Base-by-base conservation (phyloP, 2,797 vertebrate species). In the Amazona ochrocephala region DNA sequence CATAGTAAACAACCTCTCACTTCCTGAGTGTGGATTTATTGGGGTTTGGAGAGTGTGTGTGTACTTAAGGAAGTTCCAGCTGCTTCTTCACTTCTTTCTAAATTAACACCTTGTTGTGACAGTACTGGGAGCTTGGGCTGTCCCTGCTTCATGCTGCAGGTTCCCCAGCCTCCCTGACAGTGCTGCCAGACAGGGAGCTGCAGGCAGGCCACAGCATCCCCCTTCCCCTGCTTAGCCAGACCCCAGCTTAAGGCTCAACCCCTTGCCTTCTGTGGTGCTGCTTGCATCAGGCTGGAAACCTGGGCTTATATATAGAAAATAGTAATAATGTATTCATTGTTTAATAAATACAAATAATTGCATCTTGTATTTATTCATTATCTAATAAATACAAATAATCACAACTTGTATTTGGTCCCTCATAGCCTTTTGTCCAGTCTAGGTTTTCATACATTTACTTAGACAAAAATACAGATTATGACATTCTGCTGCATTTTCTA, bases 1-100 rank as follows among this genome's bases (percentile, higher is more conserved):
- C 14, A 10, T 15, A 6, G 65, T 48, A 53, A 93, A 84, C 60
- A 26, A 18, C 54, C 2, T 45, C 68, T 84, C 3, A 7, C 61
- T 91, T 93, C 90, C 91, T 84, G 44, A 27, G 5, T 34, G 27
- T 66, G 21, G 47, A 70, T 84, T 91, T 88, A 79, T 70, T 90
- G 66, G 64, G 32, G 70, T 41, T 91, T 41, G 84, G 76, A 88
- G 42, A 13, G 7, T 13, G 78, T 74, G 73, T 86, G 75, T 64
- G n/a, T 66, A 50, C 92, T 70, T 80, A 47, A 78, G 73, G 62
- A 84, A 91, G 66, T 47, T 90, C 48, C 64, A 51, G 5, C 42
- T 27, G 75, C 64, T 39, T 75, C 79, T 86, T 92, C 12, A 7
- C 82, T 88, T 44, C 79, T 67, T 78, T 88, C 37, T 67, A 54